These are phyloP conservation scores for Vidua macroura DNA, from an alignment of 2,113 vertebrate genomes.

Conservation along the genomic window DNA sequence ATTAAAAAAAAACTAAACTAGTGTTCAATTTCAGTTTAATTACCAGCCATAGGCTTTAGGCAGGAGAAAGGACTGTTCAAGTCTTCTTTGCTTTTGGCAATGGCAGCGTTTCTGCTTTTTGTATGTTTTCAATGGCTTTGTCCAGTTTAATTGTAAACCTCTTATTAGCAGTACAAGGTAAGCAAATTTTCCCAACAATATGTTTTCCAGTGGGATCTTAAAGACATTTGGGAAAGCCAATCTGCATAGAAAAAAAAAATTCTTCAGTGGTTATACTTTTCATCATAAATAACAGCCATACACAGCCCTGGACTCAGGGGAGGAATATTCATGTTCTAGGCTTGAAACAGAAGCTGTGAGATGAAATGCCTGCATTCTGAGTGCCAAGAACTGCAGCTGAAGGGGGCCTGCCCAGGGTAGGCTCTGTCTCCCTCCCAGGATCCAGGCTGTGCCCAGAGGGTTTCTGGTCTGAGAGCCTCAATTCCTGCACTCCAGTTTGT, in stretches of 20 bases:
- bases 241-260: background rate
- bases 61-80: background rate
- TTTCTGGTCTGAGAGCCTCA: background rate
- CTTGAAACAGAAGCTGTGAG: background rate
- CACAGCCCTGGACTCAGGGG: background rate
- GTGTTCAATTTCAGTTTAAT: conserved; percentile 2
- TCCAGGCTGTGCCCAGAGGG: too few species aligned
- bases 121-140: background rate
- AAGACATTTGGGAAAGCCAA: background rate
- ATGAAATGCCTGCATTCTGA: background rate
- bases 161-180: background rate
- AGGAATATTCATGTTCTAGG: background rate
- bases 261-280: background rate
- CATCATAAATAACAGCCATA: background rate
- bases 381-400: background rate
- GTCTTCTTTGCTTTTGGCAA: conserved; percentile 3
- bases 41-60: background rate
- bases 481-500: background rate
- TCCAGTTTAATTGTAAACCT: conserved; percentile 20
- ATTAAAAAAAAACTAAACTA: background rate
- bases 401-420: background rate
- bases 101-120: background rate
- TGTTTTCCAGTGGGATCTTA: background rate
- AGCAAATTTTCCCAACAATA: background rate
- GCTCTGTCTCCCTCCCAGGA: background rate